These are phyloP conservation scores for Noctua pronuba DNA, from an alignment of 2,888 invertebrate genomes.

Conservation along the genomic window DNA sequence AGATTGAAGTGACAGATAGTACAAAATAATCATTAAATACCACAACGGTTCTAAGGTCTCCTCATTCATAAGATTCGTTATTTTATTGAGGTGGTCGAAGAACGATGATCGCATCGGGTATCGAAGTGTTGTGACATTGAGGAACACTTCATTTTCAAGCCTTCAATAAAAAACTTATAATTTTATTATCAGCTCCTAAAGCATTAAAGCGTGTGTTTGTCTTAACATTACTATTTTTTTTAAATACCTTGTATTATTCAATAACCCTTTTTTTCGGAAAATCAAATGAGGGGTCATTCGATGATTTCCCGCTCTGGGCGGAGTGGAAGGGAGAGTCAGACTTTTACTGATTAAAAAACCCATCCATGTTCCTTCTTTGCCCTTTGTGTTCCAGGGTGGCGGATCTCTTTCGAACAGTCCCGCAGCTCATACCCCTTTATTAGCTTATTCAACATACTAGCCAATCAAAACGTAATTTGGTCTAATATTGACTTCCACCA, in stretches of 20 bases:
- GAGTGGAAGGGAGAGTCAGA: too few species aligned
- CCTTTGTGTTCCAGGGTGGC: too few species aligned
- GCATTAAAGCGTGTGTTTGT: neutral
- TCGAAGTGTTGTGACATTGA: neutral
- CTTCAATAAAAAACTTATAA: conserved; percentile 27
- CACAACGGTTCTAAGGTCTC: neutral
- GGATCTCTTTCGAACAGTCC: too few species aligned
- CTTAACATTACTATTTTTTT: neutral
- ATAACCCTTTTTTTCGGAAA: too few species aligned
- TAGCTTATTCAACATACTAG: neutral
- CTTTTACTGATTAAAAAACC: too few species aligned
- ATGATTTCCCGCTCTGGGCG: too few species aligned
- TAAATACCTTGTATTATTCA: neutral
- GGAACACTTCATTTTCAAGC: neutral
- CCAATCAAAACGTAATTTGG: neutral
- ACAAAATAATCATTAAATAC: conserved; percentile 12
- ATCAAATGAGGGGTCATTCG: too few species aligned
- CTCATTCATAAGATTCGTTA: conserved; percentile 2
- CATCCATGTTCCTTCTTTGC: too few species aligned
- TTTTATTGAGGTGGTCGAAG: conserved; percentile 23
- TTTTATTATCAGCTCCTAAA: neutral
- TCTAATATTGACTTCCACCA: neutral
- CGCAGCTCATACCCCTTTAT: too few species aligned
- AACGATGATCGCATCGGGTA: conserved; percentile 14
- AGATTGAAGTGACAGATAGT: neutral